Percentiles rank a stretch among this genome's conserved stretches.
These are phyloP conservation scores for Apaloderma vittatum DNA, from an alignment of 2,113 vertebrate genomes.

Conservation along the genomic window DNA sequence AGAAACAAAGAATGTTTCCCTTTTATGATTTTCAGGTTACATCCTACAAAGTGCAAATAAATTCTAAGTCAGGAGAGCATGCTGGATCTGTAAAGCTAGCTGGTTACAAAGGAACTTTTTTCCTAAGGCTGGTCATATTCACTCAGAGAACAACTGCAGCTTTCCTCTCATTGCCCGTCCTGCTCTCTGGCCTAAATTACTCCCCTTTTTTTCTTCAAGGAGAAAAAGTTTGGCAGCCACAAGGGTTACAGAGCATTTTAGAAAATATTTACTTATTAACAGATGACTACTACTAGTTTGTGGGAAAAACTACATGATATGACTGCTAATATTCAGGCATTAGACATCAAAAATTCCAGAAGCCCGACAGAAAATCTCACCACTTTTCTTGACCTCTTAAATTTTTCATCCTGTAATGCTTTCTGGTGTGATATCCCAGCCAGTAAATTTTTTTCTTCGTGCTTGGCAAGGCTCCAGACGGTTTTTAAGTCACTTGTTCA, in stretches of 20 bases:
- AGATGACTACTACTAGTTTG: constrained; percentile 54
- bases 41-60: not conserved
- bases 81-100: not conserved
- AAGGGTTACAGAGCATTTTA: constrained; percentile 36
- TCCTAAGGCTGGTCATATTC: not conserved
- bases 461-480: constrained; percentile 78
- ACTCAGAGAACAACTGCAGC: not conserved
- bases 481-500: constrained; percentile 81
- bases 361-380: constrained; percentile 55
- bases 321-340: constrained; percentile 9
- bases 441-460: constrained; percentile 73
- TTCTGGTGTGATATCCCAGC: constrained; percentile 68
- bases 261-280: constrained; percentile 72
- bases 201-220: not conserved
- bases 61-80: not conserved
- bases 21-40: not conserved
- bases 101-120: not conserved
- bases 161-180: not conserved
- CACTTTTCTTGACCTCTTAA: constrained; percentile 69
- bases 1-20: not conserved
- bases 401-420: constrained; percentile 72
- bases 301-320: constrained; percentile 54
- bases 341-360: constrained; percentile 40
- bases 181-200: not conserved
- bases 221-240: not conserved